Evolutionary conservation across 2,113 vertebrate species (phyloP).

Genomic region (sheep (Ovis aries)): ARS-UI_Ramb_v3.0 NC_056058.1:46742001-46742500

Average conservation of each 20-base stretch:
- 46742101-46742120: fast-evolving
- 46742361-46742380: background rate
- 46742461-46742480: background rate
- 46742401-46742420: background rate
- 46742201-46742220: background rate
- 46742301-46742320: background rate
- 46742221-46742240: background rate
- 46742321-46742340: background rate
- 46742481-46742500: background rate
- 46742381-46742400: background rate
- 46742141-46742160: background rate
- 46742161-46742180: background rate
- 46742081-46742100: background rate
- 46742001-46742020: background rate
- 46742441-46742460: background rate
- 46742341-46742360: background rate
- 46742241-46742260: background rate
- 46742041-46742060: background rate
- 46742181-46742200: background rate
- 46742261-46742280: background rate
- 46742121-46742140: background rate
- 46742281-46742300: background rate
- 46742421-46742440: background rate
- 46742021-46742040: background rate
- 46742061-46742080: background rate